Conservation (phyloP, 2,888 invertebrate species). For the Anagyrus pseudococci region DNA sequence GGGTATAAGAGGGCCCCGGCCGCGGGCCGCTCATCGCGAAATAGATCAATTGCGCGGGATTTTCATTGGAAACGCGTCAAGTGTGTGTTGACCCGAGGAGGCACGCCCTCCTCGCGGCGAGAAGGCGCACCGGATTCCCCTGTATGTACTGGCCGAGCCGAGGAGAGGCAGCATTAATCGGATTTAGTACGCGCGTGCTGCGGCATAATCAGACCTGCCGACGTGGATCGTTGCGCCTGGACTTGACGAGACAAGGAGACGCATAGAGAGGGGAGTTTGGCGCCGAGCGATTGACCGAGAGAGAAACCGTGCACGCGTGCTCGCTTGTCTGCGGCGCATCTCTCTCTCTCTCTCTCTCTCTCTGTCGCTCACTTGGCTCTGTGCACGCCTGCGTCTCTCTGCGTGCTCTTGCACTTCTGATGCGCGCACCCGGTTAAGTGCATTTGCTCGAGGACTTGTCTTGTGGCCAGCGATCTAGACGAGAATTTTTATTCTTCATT, state of each 20-base stretch:
- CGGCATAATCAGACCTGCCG: constrained; percentile 9
- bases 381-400: too few relatives aligned
- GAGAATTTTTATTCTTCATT: too few relatives aligned
- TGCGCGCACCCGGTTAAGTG: too few relatives aligned
- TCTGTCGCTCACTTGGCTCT: too few relatives aligned
- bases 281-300: background rate
- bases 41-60: constrained; percentile 14
- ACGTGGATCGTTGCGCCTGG: constrained; percentile 16
- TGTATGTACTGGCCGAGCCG: constrained; percentile 4
- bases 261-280: background rate
- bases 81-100: constrained; percentile 15
- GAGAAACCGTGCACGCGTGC: constrained; percentile 1
- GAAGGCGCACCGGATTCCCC: too few relatives aligned
- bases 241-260: background rate
- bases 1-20: constrained; percentile 8
- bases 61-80: constrained; percentile 33
- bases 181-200: constrained; percentile 6
- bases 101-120: too few relatives aligned
- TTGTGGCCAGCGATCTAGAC: too few relatives aligned
- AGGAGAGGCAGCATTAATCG: constrained; percentile 5
- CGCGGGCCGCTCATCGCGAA: too few relatives aligned
- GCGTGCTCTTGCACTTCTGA: background rate
- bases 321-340: too few relatives aligned
- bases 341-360: too few relatives aligned
- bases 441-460: too few relatives aligned